A percentile compares a stretch with the other conserved stretches of the same genome.
phyloP scores from a whole-genome alignment of 2,888 invertebrate species.

The Tanypteryx hageni region DNA sequence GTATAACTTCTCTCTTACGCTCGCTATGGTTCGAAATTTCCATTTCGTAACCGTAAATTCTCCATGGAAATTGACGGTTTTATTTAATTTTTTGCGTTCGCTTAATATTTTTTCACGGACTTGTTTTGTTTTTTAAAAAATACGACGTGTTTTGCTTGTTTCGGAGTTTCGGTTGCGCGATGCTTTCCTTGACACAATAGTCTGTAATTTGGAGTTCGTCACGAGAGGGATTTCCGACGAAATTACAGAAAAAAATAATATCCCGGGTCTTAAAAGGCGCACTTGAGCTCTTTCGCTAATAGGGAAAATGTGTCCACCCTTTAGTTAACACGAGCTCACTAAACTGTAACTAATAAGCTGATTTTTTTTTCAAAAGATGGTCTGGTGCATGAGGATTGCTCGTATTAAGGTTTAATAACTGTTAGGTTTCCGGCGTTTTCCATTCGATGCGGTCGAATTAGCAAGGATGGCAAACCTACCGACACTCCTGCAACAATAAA shows the following conservation, averaged over 20 bases:
- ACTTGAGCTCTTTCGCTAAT: slow-evolving; percentile 43
- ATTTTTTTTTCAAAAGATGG: not conserved
- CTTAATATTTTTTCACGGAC: not conserved
- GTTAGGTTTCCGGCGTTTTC: not conserved
- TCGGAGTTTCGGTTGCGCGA: slow-evolving; percentile 1
- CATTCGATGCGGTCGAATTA: not conserved
- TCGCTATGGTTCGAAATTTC: slow-evolving; percentile 45
- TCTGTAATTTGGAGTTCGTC: slow-evolving; percentile 30
- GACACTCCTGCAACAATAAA: not conserved
- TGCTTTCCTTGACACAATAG: slow-evolving; percentile 5
- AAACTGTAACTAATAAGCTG: not conserved
- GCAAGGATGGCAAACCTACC: not conserved
- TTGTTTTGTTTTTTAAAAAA: slow-evolving; percentile 47
- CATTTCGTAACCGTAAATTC: slow-evolving; percentile 47
- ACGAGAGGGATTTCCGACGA: slow-evolving; percentile 52
- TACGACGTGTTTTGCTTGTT: slow-evolving; percentile 9
- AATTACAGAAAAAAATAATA: slow-evolving; percentile 52
- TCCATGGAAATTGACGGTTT: slow-evolving; percentile 27
- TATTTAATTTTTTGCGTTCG: not conserved
- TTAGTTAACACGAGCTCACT: not conserved
- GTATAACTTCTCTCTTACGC: slow-evolving; percentile 31
- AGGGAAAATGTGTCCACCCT: slow-evolving; percentile 29
- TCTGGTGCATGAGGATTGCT: not conserved
- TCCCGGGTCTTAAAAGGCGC: slow-evolving; percentile 31
- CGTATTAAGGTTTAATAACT: not conserved